Conservation (phyloP, 2,888 invertebrate species). For the Trisateles emortualis region DNA sequence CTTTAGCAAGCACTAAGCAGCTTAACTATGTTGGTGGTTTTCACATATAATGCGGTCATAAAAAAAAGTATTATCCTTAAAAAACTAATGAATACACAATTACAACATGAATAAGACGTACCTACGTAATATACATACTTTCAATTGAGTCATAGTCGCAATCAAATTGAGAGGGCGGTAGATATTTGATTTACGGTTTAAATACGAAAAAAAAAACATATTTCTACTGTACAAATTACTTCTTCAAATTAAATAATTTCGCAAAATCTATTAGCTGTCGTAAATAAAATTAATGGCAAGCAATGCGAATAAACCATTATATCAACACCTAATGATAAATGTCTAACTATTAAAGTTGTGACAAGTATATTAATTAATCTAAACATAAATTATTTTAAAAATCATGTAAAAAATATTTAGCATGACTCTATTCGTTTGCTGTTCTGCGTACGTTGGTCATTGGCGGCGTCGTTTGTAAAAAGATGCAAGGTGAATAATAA, state of each 20-base stretch:
- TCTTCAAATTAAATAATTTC: conserved; percentile 24
- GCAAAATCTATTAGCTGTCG: conserved; percentile 22
- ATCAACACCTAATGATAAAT: conserved; percentile 40
- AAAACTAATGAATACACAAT: no score
- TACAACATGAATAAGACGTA: neutral
- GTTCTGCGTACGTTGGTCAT: conserved; percentile 55
- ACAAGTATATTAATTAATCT: conserved; percentile 18
- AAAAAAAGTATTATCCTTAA: no score
- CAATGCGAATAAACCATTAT: conserved; percentile 25
- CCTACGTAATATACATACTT: neutral
- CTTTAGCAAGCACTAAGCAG: no score
- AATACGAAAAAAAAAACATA: conserved; percentile 4
- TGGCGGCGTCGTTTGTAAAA: conserved; percentile 79
- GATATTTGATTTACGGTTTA: conserved; percentile 12
- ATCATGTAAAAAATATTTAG: conserved; percentile 3
- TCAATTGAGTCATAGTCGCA: conserved; percentile 2
- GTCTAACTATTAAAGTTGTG: conserved; percentile 30
- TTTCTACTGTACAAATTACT: conserved; percentile 2
- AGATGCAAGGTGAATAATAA: conserved; percentile 76
- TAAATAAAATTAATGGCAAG: conserved; percentile 38
- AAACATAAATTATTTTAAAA: conserved; percentile 8
- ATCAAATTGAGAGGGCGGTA: neutral
- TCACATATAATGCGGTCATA: no score
- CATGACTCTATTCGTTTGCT: conserved; percentile 50
- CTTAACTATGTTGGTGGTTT: no score